Evolutionary conservation across 1,140 invertebrate genomes (phyloP), one percentile per base, ranked within the genome.

Genomic region (Diplogasteroides magnus): DNA sequence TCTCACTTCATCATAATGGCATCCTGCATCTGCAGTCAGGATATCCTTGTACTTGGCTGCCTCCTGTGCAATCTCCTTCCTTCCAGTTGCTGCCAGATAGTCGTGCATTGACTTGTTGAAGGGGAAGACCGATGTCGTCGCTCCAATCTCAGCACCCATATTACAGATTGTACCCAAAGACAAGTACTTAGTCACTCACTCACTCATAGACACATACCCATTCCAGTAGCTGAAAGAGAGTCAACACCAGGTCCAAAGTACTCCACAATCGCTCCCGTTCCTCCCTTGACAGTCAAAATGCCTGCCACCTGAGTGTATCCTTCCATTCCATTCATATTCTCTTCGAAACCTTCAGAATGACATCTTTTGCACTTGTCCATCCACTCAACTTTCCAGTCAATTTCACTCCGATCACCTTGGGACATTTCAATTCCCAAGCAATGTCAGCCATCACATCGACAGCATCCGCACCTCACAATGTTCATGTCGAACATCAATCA

Each of bases 391-490:
- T 88, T 55, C 96, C 97, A 67, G 93, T 98, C 29, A 99, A 86
- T 76, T 98, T 92, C 1, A 99, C 92, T 76, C 96, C 96, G 83
- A 98, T 98, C 2, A 90, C 88, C 85, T 99, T 95, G 0, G 97
- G 97, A 83, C 97, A 99, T 83, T 99, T 98, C 14, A 99, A 86
- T 84, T 99, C 97, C 97, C 97, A 99, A 1, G 97, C 94, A 72
- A 99, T 93, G 82, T 91, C 88, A n/a, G 96, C 97, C 97, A 99
- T 99, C 2, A 99, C 97, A 85, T 99, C 97, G 0, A 99, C 97
- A 74, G 97, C 97, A 86, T 99, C 97, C 73, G 97, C 97, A 77
- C 97, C 97, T n/a, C n/a, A n/a, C n/a, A n/a, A n/a, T n/a, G n/a
- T n/a, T n/a, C n/a, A n/a, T n/a, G n/a, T n/a, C n/a, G n/a, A n/a